Percentiles rank a stretch among this genome's conserved stretches.
phyloP scores from a whole-genome alignment of 2,888 invertebrate species.

The Acrobasis suavella region DNA sequence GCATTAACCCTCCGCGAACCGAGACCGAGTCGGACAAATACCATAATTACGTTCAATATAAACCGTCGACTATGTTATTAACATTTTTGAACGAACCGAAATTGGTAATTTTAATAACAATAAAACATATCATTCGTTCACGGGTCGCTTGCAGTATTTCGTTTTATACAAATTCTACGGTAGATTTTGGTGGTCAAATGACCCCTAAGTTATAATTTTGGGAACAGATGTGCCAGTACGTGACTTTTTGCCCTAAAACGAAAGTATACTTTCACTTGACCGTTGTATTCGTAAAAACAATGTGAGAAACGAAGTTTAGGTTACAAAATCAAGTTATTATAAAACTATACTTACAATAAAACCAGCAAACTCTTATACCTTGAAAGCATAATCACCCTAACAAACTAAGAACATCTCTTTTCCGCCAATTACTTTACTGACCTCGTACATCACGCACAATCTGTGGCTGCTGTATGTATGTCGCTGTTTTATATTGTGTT shows the following conservation, averaged over 20 bases:
- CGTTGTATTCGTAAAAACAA: not conserved
- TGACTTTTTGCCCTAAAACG: not conserved
- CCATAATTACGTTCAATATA: constrained; percentile 65
- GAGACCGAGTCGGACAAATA: constrained; percentile 48
- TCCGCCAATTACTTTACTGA: too few relatives aligned
- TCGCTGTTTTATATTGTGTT: too few relatives aligned
- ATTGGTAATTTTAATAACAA: constrained; percentile 57
- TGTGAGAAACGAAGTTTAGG: too few relatives aligned
- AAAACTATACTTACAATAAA: too few relatives aligned
- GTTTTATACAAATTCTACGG: constrained; percentile 5
- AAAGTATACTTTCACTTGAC: constrained; percentile 13
- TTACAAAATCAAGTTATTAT: too few relatives aligned
- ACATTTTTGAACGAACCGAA: constrained; percentile 50
- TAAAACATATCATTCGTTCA: constrained; percentile 35
- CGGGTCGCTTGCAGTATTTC: constrained; percentile 18
- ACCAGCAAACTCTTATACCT: too few relatives aligned
- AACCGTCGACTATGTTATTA: constrained; percentile 53
- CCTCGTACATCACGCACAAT: too few relatives aligned
- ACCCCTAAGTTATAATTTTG: constrained; percentile 17
- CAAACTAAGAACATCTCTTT: too few relatives aligned
- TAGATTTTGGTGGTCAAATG: constrained; percentile 15
- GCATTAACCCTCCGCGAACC: constrained; percentile 14
- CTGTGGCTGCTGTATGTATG: too few relatives aligned
- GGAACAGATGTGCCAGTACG: constrained; percentile 9
- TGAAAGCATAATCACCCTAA: too few relatives aligned